phyloP scores from a whole-genome alignment of 2,113 vertebrate genomes.

The Pangasianodon gigas region DNA sequence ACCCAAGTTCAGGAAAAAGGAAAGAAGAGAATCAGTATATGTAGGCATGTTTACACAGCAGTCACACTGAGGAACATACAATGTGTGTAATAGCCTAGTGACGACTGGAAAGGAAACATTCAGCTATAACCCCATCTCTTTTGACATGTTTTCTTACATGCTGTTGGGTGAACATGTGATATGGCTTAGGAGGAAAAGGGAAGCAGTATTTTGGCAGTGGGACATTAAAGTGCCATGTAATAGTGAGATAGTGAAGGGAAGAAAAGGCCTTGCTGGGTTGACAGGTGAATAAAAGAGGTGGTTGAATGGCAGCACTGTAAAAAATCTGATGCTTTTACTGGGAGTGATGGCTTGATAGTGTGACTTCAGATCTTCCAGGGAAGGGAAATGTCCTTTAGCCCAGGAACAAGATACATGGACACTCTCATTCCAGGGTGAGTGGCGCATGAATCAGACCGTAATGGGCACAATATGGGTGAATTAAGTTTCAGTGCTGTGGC shows the following conservation, averaged over 20 bases:
- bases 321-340: constrained; percentile 57
- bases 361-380: constrained; percentile 52
- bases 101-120: constrained; percentile 14
- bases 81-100: not conserved
- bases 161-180: constrained; percentile 26
- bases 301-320: constrained; percentile 42
- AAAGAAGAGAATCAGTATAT: not conserved
- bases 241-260: constrained; percentile 15
- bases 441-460: constrained; percentile 59
- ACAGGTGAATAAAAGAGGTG: constrained; percentile 50
- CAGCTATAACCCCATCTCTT: constrained; percentile 20
- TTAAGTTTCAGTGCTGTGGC: constrained; percentile 50
- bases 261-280: constrained; percentile 19
- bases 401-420: constrained; percentile 58
- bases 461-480: constrained; percentile 54
- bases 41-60: not conserved
- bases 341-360: constrained; percentile 52
- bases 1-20: not conserved
- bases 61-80: not conserved
- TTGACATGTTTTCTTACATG: constrained; percentile 26
- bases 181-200: constrained; percentile 3
- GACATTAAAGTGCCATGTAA: constrained; percentile 40
- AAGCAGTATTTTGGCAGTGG: not conserved
- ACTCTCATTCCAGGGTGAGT: constrained; percentile 37
- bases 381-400: constrained; percentile 52